phyloP scores from a whole-genome alignment of 2,888 invertebrate species.

The Epirrita christyi region DNA sequence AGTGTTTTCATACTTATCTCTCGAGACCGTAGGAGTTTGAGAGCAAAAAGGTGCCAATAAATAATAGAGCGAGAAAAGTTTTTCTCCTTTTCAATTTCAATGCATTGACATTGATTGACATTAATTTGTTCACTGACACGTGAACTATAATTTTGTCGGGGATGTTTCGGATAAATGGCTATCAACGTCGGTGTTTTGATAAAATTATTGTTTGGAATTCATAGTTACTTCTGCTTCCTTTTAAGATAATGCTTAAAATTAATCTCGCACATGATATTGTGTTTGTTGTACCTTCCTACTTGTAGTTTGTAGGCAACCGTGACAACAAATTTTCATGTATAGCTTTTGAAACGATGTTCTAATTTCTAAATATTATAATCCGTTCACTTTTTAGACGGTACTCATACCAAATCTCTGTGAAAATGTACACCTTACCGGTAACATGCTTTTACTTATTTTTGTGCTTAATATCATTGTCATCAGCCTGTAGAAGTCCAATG shows the following conservation, averaged over 20 bases:
- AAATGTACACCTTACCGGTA: conserved; percentile 24
- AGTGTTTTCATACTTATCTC: too few species aligned
- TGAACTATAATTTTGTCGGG: conserved; percentile 15
- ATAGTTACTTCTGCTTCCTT: conserved; percentile 6
- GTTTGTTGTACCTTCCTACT: not conserved
- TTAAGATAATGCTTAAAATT: conserved; percentile 15
- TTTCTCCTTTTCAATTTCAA: too few species aligned
- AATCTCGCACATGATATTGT: conserved; percentile 4
- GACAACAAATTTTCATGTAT: conserved; percentile 4
- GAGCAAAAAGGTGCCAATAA: not conserved
- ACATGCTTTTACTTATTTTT: not conserved
- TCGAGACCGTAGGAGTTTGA: too few species aligned
- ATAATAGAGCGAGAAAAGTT: too few species aligned
- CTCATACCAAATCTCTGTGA: conserved; percentile 16
- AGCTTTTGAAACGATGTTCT: conserved; percentile 12
- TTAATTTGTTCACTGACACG: too few species aligned
- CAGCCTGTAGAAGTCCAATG: too few species aligned
- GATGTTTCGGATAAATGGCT: conserved; percentile 21
- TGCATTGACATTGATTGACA: too few species aligned
- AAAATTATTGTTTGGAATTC: conserved; percentile 27
- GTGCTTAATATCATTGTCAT: too few species aligned
- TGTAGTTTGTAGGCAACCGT: conserved; percentile 7
- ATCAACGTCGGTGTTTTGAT: conserved; percentile 13
- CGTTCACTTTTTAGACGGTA: not conserved
- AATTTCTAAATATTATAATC: not conserved